Percentiles rank a stretch among this genome's conserved stretches.
Conservation (phyloP, 2,797 vertebrate species). For the Poeciliopsis infans region DNA sequence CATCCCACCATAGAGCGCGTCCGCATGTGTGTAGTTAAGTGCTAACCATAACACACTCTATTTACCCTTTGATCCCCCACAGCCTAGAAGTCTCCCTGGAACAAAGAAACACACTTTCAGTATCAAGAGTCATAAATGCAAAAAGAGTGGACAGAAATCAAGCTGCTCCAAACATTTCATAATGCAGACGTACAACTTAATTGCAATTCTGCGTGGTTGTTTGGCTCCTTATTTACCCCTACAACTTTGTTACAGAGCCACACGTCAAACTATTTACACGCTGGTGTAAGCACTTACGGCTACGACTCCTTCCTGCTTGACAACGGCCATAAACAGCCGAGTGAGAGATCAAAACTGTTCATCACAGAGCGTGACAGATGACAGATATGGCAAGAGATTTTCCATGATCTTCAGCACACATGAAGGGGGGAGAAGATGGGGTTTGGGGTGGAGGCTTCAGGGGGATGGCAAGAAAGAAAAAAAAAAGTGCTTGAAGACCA, state of each 20-base stretch:
- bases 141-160: constrained; percentile 65
- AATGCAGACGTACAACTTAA: constrained; percentile 75
- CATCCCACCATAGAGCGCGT: constrained; percentile 39
- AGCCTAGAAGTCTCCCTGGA: constrained; percentile 40
- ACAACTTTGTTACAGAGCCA: constrained; percentile 80
- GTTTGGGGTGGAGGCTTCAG: constrained; percentile 15
- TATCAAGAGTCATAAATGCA: constrained; percentile 62
- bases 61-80: constrained; percentile 57
- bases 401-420: constrained; percentile 69
- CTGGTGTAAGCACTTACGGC: constrained; percentile 84
- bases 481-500: neutral
- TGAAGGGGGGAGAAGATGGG: constrained; percentile 8
- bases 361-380: constrained; percentile 80
- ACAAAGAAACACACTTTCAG: constrained; percentile 64
- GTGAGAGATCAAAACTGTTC: constrained; percentile 80
- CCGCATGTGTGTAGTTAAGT: constrained; percentile 24
- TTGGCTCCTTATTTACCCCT: constrained; percentile 81
- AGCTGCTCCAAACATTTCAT: constrained; percentile 72
- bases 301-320: constrained; percentile 76
- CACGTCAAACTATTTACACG: constrained; percentile 85
- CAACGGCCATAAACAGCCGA: constrained; percentile 80
- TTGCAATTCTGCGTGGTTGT: constrained; percentile 72
- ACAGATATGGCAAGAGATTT: constrained; percentile 80
- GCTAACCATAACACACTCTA: constrained; percentile 46
- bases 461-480: constrained; percentile 33